Evolutionary conservation across 1,140 invertebrate species (phyloP).

Genomic region (Ganaspis sp.): DNA sequence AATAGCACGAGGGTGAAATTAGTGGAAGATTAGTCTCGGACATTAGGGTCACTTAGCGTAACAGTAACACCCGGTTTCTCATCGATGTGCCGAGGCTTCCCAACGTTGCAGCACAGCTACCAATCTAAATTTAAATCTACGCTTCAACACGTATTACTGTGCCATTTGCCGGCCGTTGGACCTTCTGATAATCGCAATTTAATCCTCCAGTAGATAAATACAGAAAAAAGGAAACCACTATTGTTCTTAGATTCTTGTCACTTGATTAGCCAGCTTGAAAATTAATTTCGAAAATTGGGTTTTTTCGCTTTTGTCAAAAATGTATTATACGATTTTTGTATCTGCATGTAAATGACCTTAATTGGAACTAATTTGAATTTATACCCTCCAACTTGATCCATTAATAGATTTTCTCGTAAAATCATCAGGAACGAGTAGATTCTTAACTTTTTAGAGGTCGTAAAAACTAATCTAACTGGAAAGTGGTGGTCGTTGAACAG

Average conservation of each 20-base stretch:
- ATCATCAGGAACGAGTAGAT: neutral
- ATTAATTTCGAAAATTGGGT: too few species aligned
- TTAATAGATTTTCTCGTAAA: slow-evolving; percentile 6
- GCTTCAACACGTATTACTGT: slow-evolving; percentile 47
- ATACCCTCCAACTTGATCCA: neutral
- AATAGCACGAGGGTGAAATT: slow-evolving; percentile 42
- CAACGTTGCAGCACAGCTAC: slow-evolving; percentile 36
- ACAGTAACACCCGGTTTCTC: slow-evolving; percentile 32
- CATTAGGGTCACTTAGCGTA: slow-evolving; percentile 51
- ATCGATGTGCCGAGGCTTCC: slow-evolving; percentile 29
- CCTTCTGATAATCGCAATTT: slow-evolving; percentile 4
- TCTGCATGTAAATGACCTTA: neutral
- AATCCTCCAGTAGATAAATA: slow-evolving; percentile 2
- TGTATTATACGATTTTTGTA: neutral
- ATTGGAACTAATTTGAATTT: neutral
- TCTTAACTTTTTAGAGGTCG: neutral
- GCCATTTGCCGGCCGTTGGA: slow-evolving; percentile 21
- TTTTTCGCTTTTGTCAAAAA: too few species aligned
- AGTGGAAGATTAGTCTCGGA: slow-evolving; percentile 50
- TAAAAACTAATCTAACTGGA: slow-evolving; percentile 12
- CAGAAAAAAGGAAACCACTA: slow-evolving; percentile 10
- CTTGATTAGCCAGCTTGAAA: too few species aligned
- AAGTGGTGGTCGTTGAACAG: neutral
- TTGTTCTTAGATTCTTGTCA: too few species aligned
- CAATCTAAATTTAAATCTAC: slow-evolving; percentile 54